Conservation (phyloP, 2,797 vertebrate species). For the Esox lucius region DNA sequence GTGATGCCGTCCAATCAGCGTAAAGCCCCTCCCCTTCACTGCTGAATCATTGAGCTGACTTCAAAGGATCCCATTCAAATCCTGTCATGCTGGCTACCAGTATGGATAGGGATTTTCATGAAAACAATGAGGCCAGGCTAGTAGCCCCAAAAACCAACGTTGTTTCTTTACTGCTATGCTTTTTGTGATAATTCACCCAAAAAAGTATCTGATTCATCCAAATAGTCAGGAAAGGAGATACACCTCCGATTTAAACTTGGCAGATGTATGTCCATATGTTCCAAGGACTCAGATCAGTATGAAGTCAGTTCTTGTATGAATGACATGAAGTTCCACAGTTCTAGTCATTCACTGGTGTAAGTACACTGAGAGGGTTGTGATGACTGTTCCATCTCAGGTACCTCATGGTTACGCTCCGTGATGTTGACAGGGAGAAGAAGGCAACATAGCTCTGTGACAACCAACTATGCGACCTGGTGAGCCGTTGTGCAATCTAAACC, state of each 20-base stretch:
- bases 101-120: not conserved
- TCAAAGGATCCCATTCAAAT: not conserved
- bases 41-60: not conserved
- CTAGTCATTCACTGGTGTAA: not conserved
- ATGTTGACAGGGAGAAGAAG: not conserved
- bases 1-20: not conserved
- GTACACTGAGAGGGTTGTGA: not conserved
- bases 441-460: no score
- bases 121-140: constrained; percentile 2
- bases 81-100: not conserved
- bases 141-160: not conserved
- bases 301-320: not conserved
- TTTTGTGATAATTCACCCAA: not conserved
- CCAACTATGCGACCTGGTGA: no score
- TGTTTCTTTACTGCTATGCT: not conserved
- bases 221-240: not conserved
- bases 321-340: not conserved
- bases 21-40: not conserved
- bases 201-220: not conserved
- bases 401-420: not conserved
- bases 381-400: not conserved
- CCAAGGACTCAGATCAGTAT: not conserved
- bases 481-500: no score
- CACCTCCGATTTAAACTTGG: not conserved
- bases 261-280: not conserved